Evolutionary conservation across 2,113 vertebrate species (phyloP).

Genomic region (Rhinoderma darwinii): DNA sequence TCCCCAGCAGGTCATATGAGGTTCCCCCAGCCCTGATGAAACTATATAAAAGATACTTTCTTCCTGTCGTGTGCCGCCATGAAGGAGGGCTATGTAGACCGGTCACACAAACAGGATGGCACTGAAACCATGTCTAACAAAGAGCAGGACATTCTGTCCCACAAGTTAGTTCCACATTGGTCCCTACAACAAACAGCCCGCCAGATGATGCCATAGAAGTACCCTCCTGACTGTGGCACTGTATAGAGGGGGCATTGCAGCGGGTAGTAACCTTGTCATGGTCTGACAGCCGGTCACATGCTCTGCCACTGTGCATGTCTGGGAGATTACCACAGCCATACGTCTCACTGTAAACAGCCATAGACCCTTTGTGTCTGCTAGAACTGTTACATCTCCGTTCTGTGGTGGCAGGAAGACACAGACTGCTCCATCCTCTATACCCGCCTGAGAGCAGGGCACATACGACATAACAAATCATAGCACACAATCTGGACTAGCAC

Average conservation of each 20-base stretch:
- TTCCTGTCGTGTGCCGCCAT: not conserved
- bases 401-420: not conserved
- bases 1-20: constrained; percentile 51
- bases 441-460: not conserved
- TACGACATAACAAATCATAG: no score
- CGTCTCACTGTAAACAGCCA: constrained; percentile 9
- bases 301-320: not conserved
- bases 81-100: not conserved
- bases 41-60: constrained; percentile 40
- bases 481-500: no score
- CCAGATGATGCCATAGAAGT: not conserved
- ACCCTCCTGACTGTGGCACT: not conserved
- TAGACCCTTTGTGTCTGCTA: constrained; percentile 37
- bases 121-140: not conserved
- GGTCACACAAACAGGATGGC: constrained; percentile 36
- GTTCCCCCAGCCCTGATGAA: constrained; percentile 24
- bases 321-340: not conserved
- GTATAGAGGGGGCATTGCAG: not conserved
- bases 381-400: not conserved
- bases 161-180: not conserved
- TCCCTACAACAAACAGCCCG: not conserved
- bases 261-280: not conserved
- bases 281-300: constrained; percentile 3
- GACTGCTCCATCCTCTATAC: not conserved
- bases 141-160: not conserved